Base-by-base conservation (phyloP, 2,113 vertebrate species). In the Tyrannus savana region DNA sequence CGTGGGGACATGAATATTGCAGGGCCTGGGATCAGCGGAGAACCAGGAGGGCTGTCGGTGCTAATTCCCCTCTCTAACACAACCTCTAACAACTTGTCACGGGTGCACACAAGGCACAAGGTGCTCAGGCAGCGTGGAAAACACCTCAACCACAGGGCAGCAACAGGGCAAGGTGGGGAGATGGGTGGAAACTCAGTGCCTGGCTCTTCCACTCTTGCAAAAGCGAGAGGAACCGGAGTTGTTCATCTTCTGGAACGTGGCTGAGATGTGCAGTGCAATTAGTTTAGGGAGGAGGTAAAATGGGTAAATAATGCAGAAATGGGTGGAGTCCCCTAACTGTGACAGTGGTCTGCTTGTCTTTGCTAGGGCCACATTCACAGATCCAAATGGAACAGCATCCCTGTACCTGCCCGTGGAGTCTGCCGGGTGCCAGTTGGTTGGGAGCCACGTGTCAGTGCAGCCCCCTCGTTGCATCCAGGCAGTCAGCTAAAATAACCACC, bases 361-460 rank as follows among this genome's bases (percentile, higher is more conserved):
- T 14, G 5, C 35, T 64, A n/a, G 66, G 58, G 16, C 17, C 41
- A 1, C 0, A 1, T 13, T 68, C 31, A 44, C 25, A 33, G n/a
- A 1, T 10, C 13, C 77, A 24, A 15, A 50, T 1, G 4, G 59
- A 28, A 0, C 35, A 28, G 73, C 55, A 78, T 2, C 55, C 24
- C 46, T 33, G n/a, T 23, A 2, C 19, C 6, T 49, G 56, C 19
- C n/a, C 33, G 12, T 2, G 25, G 49, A 5, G 25, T n/a, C 35
- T 78, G 19, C 53, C 44, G 9, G 5, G 1, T 24, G 30, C 8
- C 74, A 7, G 21, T 6, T 30, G 21, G 16, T 2, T 46, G 49
- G 46, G 15, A 87, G 33, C 53, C 46, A 46, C 2, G 2, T 23
- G 66, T 21, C 60, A n/a, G 42, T 6, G 19, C 85, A 87, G 41